Conservation (phyloP, 1,140 invertebrate species). For the Manduca sexta region DNA sequence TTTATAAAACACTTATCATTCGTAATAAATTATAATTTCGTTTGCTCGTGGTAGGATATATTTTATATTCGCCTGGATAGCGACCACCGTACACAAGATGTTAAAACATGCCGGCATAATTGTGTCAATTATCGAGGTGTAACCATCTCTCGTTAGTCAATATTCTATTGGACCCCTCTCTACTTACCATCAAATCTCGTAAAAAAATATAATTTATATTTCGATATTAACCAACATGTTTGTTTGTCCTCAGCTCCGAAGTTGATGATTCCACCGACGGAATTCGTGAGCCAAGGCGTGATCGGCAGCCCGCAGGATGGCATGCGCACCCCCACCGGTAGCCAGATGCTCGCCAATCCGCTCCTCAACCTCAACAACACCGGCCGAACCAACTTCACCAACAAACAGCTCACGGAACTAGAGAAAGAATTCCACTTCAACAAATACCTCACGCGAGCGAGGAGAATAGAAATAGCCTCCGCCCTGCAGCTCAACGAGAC, state of each 20-base stretch:
- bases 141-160: no score
- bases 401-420: slow-evolving; percentile 98
- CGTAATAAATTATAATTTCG: no score
- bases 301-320: slow-evolving; percentile 57
- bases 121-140: no score
- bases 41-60: no score
- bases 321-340: slow-evolving; percentile 52
- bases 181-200: no score
- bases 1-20: no score
- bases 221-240: no score
- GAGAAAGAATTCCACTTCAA: slow-evolving; percentile 99
- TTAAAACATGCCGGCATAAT: no score
- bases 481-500: slow-evolving; percentile 97
- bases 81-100: no score
- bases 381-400: slow-evolving; percentile 98
- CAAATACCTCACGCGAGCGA: slow-evolving; percentile 96
- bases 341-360: slow-evolving; percentile 63
- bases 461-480: slow-evolving; percentile 98
- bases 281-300: slow-evolving; percentile 61
- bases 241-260: slow-evolving; percentile 75
- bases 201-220: no score
- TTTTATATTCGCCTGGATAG: no score
- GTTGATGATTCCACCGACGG: slow-evolving; percentile 72
- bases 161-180: no score
- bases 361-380: slow-evolving; percentile 83